Percentiles rank a stretch among this genome's conserved stretches.
phyloP scores from a whole-genome alignment of 2,888 invertebrate genomes.

The Athrips mouffetella region DNA sequence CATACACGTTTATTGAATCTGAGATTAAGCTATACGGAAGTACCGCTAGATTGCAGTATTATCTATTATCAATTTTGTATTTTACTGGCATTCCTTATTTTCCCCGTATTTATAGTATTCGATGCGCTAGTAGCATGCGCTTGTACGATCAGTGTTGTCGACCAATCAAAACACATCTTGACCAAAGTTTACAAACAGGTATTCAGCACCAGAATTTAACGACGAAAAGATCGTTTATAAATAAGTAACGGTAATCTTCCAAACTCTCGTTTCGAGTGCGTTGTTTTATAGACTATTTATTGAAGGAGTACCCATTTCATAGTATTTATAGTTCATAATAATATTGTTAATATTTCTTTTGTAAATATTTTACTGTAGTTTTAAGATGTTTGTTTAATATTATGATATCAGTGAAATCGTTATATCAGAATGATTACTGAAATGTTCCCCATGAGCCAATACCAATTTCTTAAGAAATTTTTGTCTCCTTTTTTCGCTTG shows the following conservation, averaged over 20 bases:
- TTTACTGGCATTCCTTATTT: no score
- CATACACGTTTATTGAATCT: no score
- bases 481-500: constrained; percentile 43
- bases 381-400: constrained; percentile 52
- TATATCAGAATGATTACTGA: constrained; percentile 10
- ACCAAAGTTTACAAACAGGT: constrained; percentile 68
- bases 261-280: constrained; percentile 56
- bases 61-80: no score
- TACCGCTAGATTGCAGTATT: no score
- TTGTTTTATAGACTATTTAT: constrained; percentile 72
- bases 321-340: constrained; percentile 65
- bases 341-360: constrained; percentile 64
- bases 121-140: constrained; percentile 39
- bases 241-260: constrained; percentile 37
- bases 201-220: constrained; percentile 48
- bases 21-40: no score
- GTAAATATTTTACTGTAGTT: constrained; percentile 64
- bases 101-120: no score
- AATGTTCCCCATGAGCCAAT: constrained; percentile 22
- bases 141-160: constrained; percentile 30
- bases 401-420: constrained; percentile 32
- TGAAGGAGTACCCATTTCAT: constrained; percentile 64
- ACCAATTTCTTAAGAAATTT: constrained; percentile 42
- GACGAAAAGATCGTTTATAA: constrained; percentile 26
- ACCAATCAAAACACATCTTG: constrained; percentile 59